A percentile compares a stretch with the other conserved stretches of the same genome.
Conservation (phyloP, 2,113 vertebrate species). For the Ochotona princeps region DNA sequence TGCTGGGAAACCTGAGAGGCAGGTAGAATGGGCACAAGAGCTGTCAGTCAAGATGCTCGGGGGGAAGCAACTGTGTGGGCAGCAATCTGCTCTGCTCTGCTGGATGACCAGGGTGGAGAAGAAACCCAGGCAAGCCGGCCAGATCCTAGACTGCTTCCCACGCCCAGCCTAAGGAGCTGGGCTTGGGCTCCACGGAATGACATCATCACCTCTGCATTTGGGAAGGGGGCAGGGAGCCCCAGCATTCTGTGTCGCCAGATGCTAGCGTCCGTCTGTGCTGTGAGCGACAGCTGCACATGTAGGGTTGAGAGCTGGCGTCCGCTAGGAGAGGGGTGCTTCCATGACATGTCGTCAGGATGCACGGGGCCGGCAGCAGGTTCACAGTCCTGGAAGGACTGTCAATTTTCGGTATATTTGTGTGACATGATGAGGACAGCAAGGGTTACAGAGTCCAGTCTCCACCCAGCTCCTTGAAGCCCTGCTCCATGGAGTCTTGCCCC, state of each 20-base stretch:
- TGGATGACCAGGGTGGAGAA: neutral
- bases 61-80: neutral
- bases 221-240: slow-evolving; percentile 15
- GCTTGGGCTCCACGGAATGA: no score
- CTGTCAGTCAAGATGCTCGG: neutral
- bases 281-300: slow-evolving; percentile 49
- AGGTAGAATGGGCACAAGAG: neutral
- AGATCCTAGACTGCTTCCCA: neutral
- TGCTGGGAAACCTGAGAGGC: neutral
- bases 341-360: neutral
- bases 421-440: neutral
- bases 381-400: slow-evolving; percentile 26
- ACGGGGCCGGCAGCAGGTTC: neutral
- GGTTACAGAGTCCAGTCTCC: neutral
- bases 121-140: neutral
- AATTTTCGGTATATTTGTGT: neutral
- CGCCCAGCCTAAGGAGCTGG: neutral
- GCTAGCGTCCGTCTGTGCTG: neutral
- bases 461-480: neutral
- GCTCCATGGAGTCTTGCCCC: neutral
- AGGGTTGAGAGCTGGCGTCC: neutral
- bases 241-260: slow-evolving; percentile 42
- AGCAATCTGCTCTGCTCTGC: neutral
- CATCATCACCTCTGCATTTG: slow-evolving; percentile 6
- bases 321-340: neutral